phyloP scores from a whole-genome alignment of 2,888 invertebrate genomes.

The Camponotus fellah region DNA sequence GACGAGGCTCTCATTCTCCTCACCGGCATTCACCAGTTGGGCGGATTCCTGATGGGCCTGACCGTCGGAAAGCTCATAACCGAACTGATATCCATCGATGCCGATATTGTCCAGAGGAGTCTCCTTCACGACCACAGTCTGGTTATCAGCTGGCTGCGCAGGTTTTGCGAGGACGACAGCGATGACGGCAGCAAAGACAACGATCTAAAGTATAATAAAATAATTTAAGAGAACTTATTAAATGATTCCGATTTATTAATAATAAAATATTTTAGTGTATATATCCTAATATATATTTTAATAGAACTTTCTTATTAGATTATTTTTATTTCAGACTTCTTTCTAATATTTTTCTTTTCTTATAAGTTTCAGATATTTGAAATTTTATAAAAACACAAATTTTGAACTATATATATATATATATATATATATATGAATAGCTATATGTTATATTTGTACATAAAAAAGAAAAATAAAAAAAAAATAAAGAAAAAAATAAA shows the following conservation, averaged over 20 bases:
- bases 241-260: not conserved
- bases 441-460: not conserved
- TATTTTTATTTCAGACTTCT: not conserved
- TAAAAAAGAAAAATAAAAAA: no score
- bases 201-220: conserved; percentile 64
- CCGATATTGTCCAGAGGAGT: conserved; percentile 79
- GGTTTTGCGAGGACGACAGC: conserved; percentile 76
- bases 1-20: conserved; percentile 73
- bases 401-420: not conserved
- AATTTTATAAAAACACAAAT: not conserved
- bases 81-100: conserved; percentile 76
- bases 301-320: not conserved
- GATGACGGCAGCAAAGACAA: conserved; percentile 75
- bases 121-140: conserved; percentile 74
- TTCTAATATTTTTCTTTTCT: not conserved
- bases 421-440: not conserved
- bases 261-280: not conserved
- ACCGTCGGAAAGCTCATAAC: conserved; percentile 78
- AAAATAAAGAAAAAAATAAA: no score
- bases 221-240: not conserved
- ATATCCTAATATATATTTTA: not conserved
- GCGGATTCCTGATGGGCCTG: conserved; percentile 76
- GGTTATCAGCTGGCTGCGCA: not conserved
- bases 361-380: not conserved
- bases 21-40: conserved; percentile 73